Conservation (phyloP, 2,113 vertebrate genomes). For the Chunga burmeisteri region DNA sequence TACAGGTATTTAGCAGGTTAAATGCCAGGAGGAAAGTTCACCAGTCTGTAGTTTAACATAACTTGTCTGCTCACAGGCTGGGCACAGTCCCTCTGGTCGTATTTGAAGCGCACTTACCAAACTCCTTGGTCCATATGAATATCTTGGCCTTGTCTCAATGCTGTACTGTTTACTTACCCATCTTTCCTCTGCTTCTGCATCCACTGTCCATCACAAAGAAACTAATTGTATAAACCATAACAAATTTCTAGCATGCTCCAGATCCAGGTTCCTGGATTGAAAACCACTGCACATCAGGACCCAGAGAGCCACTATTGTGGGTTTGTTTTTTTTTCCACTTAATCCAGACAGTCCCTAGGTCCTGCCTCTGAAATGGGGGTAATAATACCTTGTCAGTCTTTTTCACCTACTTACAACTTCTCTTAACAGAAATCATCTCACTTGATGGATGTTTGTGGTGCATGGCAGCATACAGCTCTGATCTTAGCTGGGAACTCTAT, state of each 20-base stretch:
- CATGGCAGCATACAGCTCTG: neutral
- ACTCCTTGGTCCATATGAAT: neutral
- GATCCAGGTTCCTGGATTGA: neutral
- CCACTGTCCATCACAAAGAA: neutral
- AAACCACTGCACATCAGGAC: neutral
- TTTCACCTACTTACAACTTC: neutral
- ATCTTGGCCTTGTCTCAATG: neutral
- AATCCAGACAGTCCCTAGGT: neutral
- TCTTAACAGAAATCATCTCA: neutral
- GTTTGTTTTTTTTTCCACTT: neutral
- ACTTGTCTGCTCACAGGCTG: neutral
- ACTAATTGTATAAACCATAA: neutral
- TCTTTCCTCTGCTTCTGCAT: neutral
- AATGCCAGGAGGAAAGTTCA: neutral
- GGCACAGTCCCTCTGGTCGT: neutral
- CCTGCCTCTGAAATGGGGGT: neutral
- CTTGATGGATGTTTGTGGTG: neutral
- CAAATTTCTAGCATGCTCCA: neutral
- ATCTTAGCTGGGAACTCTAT: neutral
- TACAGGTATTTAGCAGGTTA: neutral
- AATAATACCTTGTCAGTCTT: neutral
- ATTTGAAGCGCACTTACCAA: neutral
- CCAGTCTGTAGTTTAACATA: neutral
- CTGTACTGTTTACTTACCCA: neutral
- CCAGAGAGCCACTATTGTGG: neutral